Conservation (phyloP, 2,888 invertebrate species). For the Hoplodrina ambigua region DNA sequence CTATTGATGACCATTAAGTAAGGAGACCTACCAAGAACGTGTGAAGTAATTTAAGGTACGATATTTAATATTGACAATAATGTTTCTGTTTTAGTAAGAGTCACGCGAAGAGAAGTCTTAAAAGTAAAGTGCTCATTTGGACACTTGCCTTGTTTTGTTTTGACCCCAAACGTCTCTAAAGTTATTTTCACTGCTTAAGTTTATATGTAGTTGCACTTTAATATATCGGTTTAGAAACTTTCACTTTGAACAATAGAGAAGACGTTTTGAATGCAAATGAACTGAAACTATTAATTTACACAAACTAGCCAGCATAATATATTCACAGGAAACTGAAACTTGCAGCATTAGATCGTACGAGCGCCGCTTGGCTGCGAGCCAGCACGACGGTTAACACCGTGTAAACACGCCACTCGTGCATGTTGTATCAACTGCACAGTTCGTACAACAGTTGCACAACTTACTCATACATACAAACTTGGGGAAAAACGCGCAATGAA, state of each 20-base stretch:
- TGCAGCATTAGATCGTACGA: slow-evolving; percentile 29
- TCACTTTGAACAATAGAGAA: neutral
- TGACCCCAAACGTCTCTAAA: too few species aligned
- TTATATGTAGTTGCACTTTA: neutral
- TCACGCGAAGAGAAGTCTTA: too few species aligned
- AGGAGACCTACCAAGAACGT: too few species aligned
- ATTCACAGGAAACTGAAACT: slow-evolving; percentile 37
- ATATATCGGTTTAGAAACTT: neutral
- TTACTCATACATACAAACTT: neutral
- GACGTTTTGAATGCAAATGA: slow-evolving; percentile 18
- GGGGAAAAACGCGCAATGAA: slow-evolving; percentile 6
- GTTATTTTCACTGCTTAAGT: neutral
- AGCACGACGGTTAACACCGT: slow-evolving; percentile 45
- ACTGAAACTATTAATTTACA: slow-evolving; percentile 29
- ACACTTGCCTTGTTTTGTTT: too few species aligned
- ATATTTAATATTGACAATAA: too few species aligned
- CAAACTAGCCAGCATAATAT: slow-evolving; percentile 13
- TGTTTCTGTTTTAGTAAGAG: too few species aligned
- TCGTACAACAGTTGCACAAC: neutral
- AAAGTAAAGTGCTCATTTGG: too few species aligned
- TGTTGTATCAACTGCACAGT: slow-evolving; percentile 32
- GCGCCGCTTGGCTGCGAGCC: slow-evolving; percentile 41
- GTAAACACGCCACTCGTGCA: slow-evolving; percentile 49
- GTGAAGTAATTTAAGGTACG: too few species aligned
- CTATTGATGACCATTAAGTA: too few species aligned